A percentile compares a stretch with the other conserved stretches of the same genome.
phyloP scores from a whole-genome alignment of 2,113 vertebrate genomes.

The Alligator sinensis region DNA sequence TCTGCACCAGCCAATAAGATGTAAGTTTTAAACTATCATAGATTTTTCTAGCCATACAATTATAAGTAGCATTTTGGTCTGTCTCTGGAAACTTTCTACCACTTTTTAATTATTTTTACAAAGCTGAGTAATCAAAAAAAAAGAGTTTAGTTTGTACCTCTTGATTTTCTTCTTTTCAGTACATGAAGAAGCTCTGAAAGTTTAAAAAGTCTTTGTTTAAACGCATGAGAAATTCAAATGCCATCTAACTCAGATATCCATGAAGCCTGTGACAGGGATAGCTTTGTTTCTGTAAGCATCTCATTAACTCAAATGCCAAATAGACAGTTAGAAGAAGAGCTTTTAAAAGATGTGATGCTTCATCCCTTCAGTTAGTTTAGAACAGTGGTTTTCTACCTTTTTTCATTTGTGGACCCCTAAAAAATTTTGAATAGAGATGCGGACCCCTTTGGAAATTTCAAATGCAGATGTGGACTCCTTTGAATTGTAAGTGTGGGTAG shows the following conservation, averaged over 20 bases:
- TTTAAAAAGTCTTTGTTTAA: neutral
- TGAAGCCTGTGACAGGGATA: neutral
- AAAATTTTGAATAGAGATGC: too few species aligned
- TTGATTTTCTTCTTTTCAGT: neutral
- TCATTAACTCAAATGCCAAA: neutral
- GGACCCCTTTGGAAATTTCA: too few species aligned
- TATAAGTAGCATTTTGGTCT: neutral
- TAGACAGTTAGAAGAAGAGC: neutral
- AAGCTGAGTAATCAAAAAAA: neutral
- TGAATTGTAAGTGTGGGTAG: too few species aligned
- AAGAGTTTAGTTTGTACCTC: neutral
- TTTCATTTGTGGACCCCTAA: too few species aligned
- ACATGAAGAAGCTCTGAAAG: neutral
- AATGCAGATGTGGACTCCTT: too few species aligned
- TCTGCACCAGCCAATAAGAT: neutral
- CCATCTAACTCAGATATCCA: neutral
- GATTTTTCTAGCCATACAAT: neutral
- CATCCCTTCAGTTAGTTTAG: neutral
- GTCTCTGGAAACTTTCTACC: neutral
- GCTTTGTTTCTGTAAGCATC: neutral
- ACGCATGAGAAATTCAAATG: neutral
- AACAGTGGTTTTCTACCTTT: neutral
- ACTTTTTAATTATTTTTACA: neutral
- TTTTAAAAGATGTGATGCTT: neutral
- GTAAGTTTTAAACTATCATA: neutral